These are phyloP conservation scores for Danaus chrysippus DNA, from an alignment of 2,888 invertebrate genomes.

Conservation along the genomic window DNA sequence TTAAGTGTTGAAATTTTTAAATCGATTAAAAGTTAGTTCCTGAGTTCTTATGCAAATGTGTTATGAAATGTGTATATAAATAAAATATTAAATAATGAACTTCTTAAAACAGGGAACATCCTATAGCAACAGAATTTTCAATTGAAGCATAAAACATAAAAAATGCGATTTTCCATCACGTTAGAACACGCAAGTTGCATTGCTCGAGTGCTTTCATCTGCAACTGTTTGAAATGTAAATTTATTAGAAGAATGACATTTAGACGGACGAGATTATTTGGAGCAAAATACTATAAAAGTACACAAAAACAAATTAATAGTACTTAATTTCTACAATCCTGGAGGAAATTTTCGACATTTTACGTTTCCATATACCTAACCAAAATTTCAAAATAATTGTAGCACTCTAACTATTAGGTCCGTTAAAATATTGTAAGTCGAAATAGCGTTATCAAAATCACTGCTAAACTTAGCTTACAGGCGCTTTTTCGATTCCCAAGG, in stretches of 20 bases:
- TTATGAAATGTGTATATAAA: too few relatives aligned
- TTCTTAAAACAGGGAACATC: too few relatives aligned
- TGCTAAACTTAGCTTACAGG: background rate
- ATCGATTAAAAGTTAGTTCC: too few relatives aligned
- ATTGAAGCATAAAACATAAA: slow-evolving; percentile 58
- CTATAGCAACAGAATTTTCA: background rate
- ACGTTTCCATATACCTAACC: too few relatives aligned
- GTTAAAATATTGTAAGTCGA: too few relatives aligned
- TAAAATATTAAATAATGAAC: too few relatives aligned
- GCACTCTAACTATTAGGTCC: too few relatives aligned
- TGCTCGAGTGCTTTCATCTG: slow-evolving; percentile 55
- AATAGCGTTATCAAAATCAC: background rate
- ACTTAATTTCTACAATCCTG: too few relatives aligned
- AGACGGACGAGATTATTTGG: slow-evolving; percentile 18
- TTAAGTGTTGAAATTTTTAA: too few relatives aligned
- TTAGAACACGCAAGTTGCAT: slow-evolving; percentile 55
- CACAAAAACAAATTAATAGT: background rate
- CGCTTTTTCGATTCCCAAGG: background rate
- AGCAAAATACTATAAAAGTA: background rate
- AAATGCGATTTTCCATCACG: slow-evolving; percentile 54
- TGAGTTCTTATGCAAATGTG: too few relatives aligned
- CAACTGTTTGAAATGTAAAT: slow-evolving; percentile 53
- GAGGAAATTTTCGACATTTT: too few relatives aligned
- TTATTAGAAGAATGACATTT: slow-evolving; percentile 63
- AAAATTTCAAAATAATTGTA: too few relatives aligned